Evolutionary conservation across 2,888 invertebrate species (phyloP), one percentile per base, ranked within the genome.

Genomic region (Drosophila borborema): DNA sequence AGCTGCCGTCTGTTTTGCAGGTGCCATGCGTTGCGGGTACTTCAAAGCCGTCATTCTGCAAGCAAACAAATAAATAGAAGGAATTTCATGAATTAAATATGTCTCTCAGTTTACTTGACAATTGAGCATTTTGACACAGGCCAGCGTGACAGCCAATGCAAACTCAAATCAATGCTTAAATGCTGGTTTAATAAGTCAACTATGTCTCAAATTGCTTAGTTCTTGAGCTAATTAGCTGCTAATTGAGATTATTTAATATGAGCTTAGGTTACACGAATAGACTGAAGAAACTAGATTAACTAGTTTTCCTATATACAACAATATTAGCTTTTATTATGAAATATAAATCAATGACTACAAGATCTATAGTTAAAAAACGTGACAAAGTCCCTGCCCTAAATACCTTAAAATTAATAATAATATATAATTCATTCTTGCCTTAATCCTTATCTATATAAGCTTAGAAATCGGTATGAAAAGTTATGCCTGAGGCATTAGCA

Each of bases 21-120:
- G 69, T 83, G 77, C 86, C 90, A 78, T 89, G 86, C 82, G 86
- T 82, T 77, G 75, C 72, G 46, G 74, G 74, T 66, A 86, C 67
- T 70, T 91, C 89, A 76, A 89, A 89, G 67, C 80, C 79, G 76
- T 91, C 90, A 86, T 92, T 91, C 92, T 92, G 79, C 2, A 81
- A 65, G 8, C 23, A 72, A 49, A 64, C 43, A 55, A 61, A 43
- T 18, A 28, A 20, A 20, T 20, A 20, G 20, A 23, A 18, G 23
- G 12, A 59, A 36, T 45, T 60, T 8, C 4, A 12, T 7, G n/a
- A 23, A 12, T 34, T 16, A 31, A 14, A 23, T 38, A 36, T 31
- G 20, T 34, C 3, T 49, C 20, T 9, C 20, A 34, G 23, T 23
- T 46, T 46, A 46, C 23, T 20, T 45, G 10, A 20, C 18, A 18